phyloP scores from a whole-genome alignment of 1,140 invertebrate genomes.

The Temnothorax longispinosus region DNA sequence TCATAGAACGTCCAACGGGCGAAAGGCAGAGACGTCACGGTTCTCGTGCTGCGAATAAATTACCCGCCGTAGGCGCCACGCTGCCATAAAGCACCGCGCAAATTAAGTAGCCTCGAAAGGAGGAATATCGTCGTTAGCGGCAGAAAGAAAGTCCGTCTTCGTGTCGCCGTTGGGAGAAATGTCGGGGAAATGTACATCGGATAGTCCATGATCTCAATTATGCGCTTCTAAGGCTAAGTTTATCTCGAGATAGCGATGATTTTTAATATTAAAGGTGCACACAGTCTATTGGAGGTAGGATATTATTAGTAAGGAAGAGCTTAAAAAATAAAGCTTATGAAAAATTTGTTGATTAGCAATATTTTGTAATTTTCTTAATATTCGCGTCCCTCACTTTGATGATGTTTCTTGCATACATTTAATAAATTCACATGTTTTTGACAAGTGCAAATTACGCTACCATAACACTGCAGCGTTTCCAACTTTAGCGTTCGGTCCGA shows the following conservation, averaged over 20 bases:
- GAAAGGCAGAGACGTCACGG: slow-evolving; percentile 8
- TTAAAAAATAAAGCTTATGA: background rate
- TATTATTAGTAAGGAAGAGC: background rate
- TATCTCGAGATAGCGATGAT: background rate
- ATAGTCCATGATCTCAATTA: background rate
- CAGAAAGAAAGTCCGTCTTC: slow-evolving; percentile 33
- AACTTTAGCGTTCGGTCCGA: background rate
- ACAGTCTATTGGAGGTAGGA: background rate
- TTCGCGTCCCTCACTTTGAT: background rate
- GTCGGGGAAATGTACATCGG: slow-evolving; percentile 20
- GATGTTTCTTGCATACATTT: background rate
- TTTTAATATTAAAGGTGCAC: background rate
- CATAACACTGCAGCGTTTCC: background rate
- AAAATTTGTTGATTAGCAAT: background rate
- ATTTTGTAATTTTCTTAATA: background rate
- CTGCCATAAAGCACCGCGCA: slow-evolving; percentile 68
- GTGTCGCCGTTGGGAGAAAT: slow-evolving; percentile 39
- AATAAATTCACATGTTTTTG: background rate
- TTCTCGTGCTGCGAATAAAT: slow-evolving; percentile 62
- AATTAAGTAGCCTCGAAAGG: slow-evolving; percentile 72
- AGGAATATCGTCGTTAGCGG: slow-evolving; percentile 43
- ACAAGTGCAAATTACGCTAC: background rate
- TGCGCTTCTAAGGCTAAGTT: background rate
- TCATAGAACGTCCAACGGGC: slow-evolving; percentile 20
- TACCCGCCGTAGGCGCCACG: slow-evolving; percentile 68